Evolutionary conservation across 2,113 vertebrate species (phyloP).

Genomic region (Zosterops japonicus): DNA sequence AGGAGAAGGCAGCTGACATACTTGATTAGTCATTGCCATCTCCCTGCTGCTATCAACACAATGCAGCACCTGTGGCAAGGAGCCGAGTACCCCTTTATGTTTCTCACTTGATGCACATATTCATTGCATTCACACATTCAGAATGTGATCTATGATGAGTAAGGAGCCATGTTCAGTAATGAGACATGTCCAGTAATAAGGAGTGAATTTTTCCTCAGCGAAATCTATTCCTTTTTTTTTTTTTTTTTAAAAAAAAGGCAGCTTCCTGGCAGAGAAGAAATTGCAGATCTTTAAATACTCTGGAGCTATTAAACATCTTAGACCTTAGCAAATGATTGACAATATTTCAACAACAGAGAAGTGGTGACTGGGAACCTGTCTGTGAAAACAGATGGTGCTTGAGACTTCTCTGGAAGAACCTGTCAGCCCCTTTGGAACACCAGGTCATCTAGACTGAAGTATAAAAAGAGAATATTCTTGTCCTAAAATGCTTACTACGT

Average conservation of each 20-base stretch:
- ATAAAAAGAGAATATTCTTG: not conserved
- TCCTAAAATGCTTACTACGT: not conserved
- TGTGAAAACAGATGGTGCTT: constrained; percentile 19
- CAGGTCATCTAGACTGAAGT: not conserved
- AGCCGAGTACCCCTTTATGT: not conserved
- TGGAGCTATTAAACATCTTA: not conserved
- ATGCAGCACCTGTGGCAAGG: not conserved
- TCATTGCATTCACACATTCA: not conserved
- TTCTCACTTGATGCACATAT: not conserved
- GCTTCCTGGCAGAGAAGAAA: not conserved
- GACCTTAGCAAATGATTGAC: not conserved
- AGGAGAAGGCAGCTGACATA: not conserved
- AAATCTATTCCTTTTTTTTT: not conserved
- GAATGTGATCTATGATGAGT: not conserved
- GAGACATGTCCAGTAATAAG: not conserved
- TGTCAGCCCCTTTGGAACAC: not conserved
- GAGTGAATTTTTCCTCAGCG: not conserved
- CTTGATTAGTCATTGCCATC: not conserved
- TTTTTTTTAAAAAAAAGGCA: not conserved
- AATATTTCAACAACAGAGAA: constrained; percentile 24
- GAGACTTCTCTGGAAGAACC: not conserved
- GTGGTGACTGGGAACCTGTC: not conserved
- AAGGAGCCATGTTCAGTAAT: not conserved
- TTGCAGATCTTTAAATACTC: not conserved
- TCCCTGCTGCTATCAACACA: not conserved